Conservation (phyloP, 1,140 invertebrate genomes). For the Homalodisca vitripennis region DNA sequence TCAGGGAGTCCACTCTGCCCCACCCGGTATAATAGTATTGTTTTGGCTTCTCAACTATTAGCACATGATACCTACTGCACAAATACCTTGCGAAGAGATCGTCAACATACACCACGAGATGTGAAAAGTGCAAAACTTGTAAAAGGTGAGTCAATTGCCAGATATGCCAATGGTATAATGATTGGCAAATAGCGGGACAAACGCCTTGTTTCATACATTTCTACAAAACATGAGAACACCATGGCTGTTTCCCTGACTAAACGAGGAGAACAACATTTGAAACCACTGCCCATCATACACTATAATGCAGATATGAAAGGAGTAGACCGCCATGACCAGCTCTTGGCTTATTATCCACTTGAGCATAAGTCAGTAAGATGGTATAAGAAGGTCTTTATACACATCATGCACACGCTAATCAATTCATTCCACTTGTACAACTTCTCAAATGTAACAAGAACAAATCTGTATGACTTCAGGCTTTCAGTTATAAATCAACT, state of each 20-base stretch:
- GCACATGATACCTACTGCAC: neutral
- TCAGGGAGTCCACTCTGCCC: too few relatives aligned
- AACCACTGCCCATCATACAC: too few relatives aligned
- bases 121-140: neutral
- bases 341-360: neutral
- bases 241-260: neutral
- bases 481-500: too few relatives aligned
- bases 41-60: neutral
- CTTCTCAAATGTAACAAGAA: too few relatives aligned
- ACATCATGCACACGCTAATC: neutral
- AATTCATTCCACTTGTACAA: neutral
- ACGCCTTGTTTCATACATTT: neutral
- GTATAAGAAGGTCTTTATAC: too few relatives aligned
- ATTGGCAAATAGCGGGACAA: neutral
- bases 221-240: neutral
- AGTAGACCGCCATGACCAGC: neutral
- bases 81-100: neutral
- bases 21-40: neutral
- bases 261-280: neutral
- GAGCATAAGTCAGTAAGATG: neutral
- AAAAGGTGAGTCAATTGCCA: neutral
- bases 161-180: neutral
- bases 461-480: too few relatives aligned
- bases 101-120: neutral
- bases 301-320: too few relatives aligned